These are phyloP conservation scores for Eufriesea mexicana DNA, from an alignment of 1,140 invertebrate genomes.

Conservation along the genomic window DNA sequence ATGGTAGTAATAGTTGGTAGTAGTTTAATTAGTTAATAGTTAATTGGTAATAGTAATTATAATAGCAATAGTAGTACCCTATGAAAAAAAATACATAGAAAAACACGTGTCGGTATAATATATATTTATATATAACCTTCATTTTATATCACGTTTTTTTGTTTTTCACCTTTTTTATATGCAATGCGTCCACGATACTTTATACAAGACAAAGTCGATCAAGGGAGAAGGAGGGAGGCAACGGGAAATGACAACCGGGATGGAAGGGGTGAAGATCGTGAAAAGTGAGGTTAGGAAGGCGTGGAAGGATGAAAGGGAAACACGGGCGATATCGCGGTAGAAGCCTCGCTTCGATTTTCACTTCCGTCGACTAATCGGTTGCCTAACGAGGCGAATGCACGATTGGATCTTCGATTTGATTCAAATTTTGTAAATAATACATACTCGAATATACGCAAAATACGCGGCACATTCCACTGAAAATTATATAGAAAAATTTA, in stretches of 20 bases:
- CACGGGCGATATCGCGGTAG: background rate
- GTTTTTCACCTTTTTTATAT: slow-evolving; percentile 47
- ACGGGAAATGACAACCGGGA: background rate
- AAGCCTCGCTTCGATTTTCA: background rate
- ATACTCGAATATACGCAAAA: background rate
- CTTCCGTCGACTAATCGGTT: background rate
- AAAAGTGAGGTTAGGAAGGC: background rate
- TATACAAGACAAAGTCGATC: slow-evolving; percentile 39
- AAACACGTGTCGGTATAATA: slow-evolving; percentile 65
- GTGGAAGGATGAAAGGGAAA: background rate
- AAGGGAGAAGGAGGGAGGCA: background rate
- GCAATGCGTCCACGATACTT: slow-evolving; percentile 43
- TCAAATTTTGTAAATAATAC: background rate
- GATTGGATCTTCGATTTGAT: background rate
- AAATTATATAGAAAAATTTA: background rate
- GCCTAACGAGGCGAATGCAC: background rate
- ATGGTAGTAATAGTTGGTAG: slow-evolving; percentile 58
- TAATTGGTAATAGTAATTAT: slow-evolving; percentile 61
- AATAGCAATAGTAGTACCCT: slow-evolving; percentile 58
- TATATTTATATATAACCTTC: slow-evolving; percentile 63
- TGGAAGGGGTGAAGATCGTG: background rate
- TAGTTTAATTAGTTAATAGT: slow-evolving; percentile 43
- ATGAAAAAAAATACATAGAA: slow-evolving; percentile 69
- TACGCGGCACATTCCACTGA: background rate
- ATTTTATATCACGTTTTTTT: slow-evolving; percentile 64